A percentile compares a stretch with the other conserved stretches of the same genome.
These are phyloP conservation scores for Accipiter cooperii DNA, from an alignment of 2,113 vertebrate genomes.

Conservation along the genomic window DNA sequence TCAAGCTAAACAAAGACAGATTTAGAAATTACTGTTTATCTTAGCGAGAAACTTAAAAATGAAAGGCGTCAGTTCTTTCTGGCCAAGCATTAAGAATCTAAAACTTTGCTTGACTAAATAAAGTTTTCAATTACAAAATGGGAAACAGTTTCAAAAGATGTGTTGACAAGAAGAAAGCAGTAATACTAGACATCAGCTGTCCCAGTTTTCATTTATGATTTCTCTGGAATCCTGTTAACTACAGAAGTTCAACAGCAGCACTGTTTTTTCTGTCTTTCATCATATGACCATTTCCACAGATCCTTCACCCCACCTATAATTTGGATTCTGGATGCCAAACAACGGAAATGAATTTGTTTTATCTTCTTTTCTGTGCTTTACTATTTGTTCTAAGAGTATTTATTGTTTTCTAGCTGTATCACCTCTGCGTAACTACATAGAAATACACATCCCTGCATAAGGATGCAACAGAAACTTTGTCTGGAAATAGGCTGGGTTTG, in stretches of 20 bases:
- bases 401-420: neutral
- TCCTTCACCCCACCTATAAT: neutral
- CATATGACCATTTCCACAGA: neutral
- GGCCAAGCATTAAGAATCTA: neutral
- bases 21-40: neutral
- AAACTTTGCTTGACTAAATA: neutral
- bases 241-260: neutral
- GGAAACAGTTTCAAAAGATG: neutral
- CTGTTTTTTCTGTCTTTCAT: neutral
- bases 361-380: neutral
- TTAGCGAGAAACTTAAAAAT: neutral
- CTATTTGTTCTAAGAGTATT: neutral
- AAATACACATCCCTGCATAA: neutral
- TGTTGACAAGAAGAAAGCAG: neutral
- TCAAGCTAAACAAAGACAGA: neutral
- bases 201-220: neutral
- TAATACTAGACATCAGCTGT: neutral
- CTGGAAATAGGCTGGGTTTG: neutral
- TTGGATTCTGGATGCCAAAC: neutral
- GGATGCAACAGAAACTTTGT: neutral
- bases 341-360: neutral
- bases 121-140: neutral
- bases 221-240: neutral
- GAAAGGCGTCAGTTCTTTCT: neutral
- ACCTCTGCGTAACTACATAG: neutral